Base-by-base conservation (phyloP, 2,888 invertebrate genomes). In the Drosophila fungiperda region DNA sequence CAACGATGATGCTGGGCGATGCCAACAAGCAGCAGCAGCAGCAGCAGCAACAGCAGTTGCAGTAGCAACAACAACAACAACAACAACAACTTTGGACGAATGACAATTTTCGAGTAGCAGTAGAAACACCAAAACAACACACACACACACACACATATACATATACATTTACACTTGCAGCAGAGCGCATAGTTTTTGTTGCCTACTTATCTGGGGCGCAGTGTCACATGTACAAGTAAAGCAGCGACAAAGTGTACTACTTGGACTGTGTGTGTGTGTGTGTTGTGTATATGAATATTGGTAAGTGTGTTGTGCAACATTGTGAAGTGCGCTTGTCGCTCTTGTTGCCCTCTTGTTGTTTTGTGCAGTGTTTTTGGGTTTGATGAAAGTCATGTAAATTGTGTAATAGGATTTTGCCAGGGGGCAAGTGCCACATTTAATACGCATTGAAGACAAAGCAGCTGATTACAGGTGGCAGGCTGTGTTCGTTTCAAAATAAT, bases 171-270 rank as follows among this genome's bases (percentile, higher is more conserved):
- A 52, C 50, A 66, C 48, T 60, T 53, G 40, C 33, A 61, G 55
- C 55, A 53, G 48, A 55, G 40, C 15, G 40, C 20, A 48, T 58
- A 61, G 72, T 77, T 70, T 80, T 85, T 73, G 88, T 86, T 86
- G 87, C 89, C 89, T 88, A 86, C 87, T 88, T 88, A 86, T 78
- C 68, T 83, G 87, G 87, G 89, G 55, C 77, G 74, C 80, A 76
- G 86, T 85, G 81, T 86, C 77, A 78, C 63, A 80, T 77, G 59
- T 54, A 69, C 57, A 17, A 49, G 38, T 50, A 58, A 79, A 78
- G 85, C 82, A 89, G 87, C 79, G 86, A 71, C 76, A 74, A 75
- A 69, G 83, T 74, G 76, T 68, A 55, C 68, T 74, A 72, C 73
- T 73, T 71, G 78, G 42, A 50, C 45, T 35, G 61, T 48, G 62